A percentile compares a stretch with the other conserved stretches of the same genome.
Evolutionary conservation across 64 coral and sea anemone genomes (phyloP).

Genomic region (Cladopsammia gracilis): DNA sequence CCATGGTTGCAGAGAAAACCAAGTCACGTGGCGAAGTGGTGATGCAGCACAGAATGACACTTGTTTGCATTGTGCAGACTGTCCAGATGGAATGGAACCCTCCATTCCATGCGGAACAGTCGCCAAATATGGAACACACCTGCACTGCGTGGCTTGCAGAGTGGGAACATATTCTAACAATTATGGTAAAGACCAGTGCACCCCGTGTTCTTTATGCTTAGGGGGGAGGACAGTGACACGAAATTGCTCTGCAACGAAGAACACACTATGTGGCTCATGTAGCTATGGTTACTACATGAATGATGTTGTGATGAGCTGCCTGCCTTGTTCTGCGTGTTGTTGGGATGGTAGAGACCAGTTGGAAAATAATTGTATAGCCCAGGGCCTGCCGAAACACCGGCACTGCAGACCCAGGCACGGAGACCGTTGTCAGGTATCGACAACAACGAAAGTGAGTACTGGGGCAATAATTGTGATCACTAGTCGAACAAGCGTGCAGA

Average conservation of each 20-base stretch:
- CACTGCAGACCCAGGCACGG: background rate
- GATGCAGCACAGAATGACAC: background rate
- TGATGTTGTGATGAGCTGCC: background rate
- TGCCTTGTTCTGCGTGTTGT: conserved; percentile 22
- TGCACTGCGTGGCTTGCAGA: conserved; percentile 1
- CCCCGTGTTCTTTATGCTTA: background rate
- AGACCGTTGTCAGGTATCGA: background rate
- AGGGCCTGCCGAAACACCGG: background rate
- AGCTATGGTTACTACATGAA: background rate
- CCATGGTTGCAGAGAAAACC: background rate
- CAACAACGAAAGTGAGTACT: background rate
- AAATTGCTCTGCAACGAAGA: background rate
- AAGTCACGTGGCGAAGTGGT: background rate
- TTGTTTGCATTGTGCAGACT: background rate
- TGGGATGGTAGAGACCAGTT: conserved; percentile 5
- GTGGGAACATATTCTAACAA: background rate
- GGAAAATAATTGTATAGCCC: background rate
- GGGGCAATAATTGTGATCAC: too few relatives aligned
- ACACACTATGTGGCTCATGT: conserved; percentile 7
- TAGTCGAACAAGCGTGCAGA: background rate
- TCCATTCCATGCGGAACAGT: conserved; percentile 11
- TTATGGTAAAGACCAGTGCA: background rate
- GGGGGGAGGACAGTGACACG: background rate
- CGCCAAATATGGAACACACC: conserved; percentile 28
- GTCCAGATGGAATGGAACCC: conserved; percentile 25